Percentiles rank a stretch among this genome's conserved stretches.
These are phyloP conservation scores for Manis crassicaudata DNA, from an alignment of 2,797 vertebrate species.

Conservation along the genomic window DNA sequence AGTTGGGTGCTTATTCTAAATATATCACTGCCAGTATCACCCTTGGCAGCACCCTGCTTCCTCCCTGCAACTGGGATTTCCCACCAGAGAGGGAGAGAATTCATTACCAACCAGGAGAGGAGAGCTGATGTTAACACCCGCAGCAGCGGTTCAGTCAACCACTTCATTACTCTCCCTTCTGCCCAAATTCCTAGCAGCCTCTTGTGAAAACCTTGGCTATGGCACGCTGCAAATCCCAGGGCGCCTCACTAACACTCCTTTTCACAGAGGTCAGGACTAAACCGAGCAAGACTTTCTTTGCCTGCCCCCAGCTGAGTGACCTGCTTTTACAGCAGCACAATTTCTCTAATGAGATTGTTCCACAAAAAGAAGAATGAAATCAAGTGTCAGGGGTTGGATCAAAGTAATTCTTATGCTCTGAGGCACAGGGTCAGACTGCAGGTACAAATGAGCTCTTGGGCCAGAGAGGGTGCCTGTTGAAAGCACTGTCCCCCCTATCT, in stretches of 20 bases:
- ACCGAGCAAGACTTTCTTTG: constrained; percentile 53
- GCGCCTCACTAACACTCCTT: constrained; percentile 60
- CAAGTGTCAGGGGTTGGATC: constrained; percentile 66
- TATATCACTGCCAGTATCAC: constrained; percentile 60
- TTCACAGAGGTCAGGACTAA: constrained; percentile 73
- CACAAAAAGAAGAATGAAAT: constrained; percentile 77
- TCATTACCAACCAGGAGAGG: constrained; percentile 58
- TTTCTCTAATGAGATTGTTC: constrained; percentile 81
- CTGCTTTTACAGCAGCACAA: constrained; percentile 76
- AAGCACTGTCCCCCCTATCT: not conserved
- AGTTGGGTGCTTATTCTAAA: constrained; percentile 66
- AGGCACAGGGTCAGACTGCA: constrained; percentile 62
- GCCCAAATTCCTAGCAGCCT: constrained; percentile 52
- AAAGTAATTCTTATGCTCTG: constrained; percentile 63
- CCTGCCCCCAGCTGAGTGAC: constrained; percentile 75
- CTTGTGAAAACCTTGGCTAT: constrained; percentile 49
- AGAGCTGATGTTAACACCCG: constrained; percentile 50
- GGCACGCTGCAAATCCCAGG: constrained; percentile 55
- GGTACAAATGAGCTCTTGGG: constrained; percentile 52
- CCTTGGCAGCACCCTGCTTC: constrained; percentile 59
- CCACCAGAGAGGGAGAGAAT: constrained; percentile 55
- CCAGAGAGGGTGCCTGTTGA: constrained; percentile 25
- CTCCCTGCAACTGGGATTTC: constrained; percentile 51
- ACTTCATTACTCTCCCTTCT: constrained; percentile 66
- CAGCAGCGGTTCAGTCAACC: constrained; percentile 58